phyloP scores from a whole-genome alignment of 2,888 invertebrate genomes.

The Metopia argyrocephala region DNA sequence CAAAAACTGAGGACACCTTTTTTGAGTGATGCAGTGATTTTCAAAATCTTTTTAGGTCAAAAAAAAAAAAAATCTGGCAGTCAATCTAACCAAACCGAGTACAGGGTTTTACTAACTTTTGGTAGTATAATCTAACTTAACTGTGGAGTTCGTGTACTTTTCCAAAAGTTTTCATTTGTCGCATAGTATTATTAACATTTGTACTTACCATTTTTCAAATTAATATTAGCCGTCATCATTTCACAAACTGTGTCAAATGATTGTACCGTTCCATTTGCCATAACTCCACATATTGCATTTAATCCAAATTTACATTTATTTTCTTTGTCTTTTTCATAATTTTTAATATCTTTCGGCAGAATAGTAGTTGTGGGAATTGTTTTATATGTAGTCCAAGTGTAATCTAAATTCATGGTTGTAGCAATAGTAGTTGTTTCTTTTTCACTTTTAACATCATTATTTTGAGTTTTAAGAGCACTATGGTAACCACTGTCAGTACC shows the following conservation, averaged over 20 bases:
- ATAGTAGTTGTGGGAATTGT: background rate
- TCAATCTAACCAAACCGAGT: no score
- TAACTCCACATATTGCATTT: slow-evolving; percentile 69
- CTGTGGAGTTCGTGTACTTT: no score
- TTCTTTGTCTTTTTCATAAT: background rate
- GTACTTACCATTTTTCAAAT: slow-evolving; percentile 64
- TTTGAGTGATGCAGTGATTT: no score
- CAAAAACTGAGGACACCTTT: no score
- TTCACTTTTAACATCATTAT: background rate
- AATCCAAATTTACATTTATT: slow-evolving; percentile 68
- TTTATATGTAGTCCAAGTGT: background rate
- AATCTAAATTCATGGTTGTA: background rate
- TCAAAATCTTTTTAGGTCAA: no score
- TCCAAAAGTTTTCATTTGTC: no score
- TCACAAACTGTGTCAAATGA: slow-evolving; percentile 70
- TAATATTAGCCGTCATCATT: slow-evolving; percentile 65
- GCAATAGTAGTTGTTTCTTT: background rate
- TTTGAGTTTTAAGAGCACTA: background rate
- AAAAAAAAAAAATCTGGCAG: no score
- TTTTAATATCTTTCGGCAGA: background rate
- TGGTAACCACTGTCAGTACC: background rate
- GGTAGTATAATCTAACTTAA: no score
- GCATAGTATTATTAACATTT: no score
- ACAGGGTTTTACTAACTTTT: no score
- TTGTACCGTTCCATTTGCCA: slow-evolving; percentile 62